phyloP scores from a whole-genome alignment of 1,140 invertebrate genomes.

The Papilio glaucus region DNA sequence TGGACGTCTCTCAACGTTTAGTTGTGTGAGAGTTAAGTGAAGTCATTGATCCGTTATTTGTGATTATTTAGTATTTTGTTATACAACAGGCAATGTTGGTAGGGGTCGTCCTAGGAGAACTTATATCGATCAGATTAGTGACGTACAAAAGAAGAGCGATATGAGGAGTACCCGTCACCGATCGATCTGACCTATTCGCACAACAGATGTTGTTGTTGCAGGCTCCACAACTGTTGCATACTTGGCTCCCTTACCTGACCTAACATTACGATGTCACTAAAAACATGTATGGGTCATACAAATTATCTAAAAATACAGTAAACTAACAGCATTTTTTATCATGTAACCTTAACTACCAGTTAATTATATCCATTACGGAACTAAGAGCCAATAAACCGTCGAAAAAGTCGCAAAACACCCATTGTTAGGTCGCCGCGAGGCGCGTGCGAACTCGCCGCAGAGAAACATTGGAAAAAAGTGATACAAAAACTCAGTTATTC shows the following conservation, averaged over 20 bases:
- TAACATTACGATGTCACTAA: background rate
- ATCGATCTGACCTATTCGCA: too few relatives aligned
- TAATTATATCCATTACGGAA: constrained; percentile 8
- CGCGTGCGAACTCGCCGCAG: constrained; percentile 11
- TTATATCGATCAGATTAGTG: too few relatives aligned
- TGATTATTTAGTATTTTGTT: too few relatives aligned
- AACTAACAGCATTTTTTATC: constrained; percentile 5
- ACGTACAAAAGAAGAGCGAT: too few relatives aligned
- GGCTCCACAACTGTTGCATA: too few relatives aligned
- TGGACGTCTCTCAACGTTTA: background rate
- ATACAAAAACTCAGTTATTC: background rate
- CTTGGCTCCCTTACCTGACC: too few relatives aligned
- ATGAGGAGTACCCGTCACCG: too few relatives aligned
- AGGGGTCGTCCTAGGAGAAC: too few relatives aligned
- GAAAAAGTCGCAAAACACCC: background rate
- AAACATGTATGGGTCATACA: constrained; percentile 1
- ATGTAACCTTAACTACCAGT: background rate
- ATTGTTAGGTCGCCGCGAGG: background rate
- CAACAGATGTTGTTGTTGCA: too few relatives aligned
- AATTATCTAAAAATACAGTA: constrained; percentile 8
- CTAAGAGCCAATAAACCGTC: constrained; percentile 6
- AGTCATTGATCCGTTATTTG: background rate
- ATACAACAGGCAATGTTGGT: too few relatives aligned
- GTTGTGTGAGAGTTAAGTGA: background rate
- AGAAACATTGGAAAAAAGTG: constrained; percentile 17